phyloP scores from a whole-genome alignment of 35 echinoderm and acorn worm species.

The Strongylocentrotus purpuratus region DNA sequence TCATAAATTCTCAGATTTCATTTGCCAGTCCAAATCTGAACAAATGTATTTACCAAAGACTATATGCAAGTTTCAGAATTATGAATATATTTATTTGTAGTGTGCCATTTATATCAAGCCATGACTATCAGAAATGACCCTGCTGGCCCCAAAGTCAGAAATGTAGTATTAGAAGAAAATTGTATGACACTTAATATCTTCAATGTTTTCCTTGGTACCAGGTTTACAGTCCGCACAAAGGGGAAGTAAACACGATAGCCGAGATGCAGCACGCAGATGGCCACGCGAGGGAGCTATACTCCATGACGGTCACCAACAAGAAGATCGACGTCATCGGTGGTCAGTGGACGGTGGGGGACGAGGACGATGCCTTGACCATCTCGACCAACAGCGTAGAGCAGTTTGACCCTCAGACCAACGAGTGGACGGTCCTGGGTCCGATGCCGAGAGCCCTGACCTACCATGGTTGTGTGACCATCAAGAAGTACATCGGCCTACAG shows the following conservation, averaged over 20 bases:
- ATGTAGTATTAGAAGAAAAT: no score
- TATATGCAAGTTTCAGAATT: not conserved
- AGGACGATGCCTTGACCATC: slow-evolving; percentile 93
- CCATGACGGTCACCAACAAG: slow-evolving; percentile 87
- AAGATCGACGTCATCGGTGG: slow-evolving; percentile 96
- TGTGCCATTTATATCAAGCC: not conserved
- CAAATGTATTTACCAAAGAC: no score
- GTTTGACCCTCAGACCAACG: slow-evolving; percentile 90
- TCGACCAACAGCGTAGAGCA: slow-evolving; percentile 96
- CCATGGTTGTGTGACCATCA: slow-evolving; percentile 95
- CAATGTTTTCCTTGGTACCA: not conserved
- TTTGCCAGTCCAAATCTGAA: no score
- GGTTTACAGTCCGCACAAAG: slow-evolving; percentile 94
- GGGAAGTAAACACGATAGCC: slow-evolving; percentile 69
- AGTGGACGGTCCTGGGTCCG: slow-evolving; percentile 93
- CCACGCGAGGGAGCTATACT: slow-evolving; percentile 92
- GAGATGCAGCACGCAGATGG: slow-evolving; percentile 95
- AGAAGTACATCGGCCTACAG: slow-evolving; percentile 88
- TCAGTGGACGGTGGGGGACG: slow-evolving; percentile 88
- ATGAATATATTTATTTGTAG: not conserved
- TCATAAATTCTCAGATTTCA: no score
- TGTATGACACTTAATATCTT: not conserved
- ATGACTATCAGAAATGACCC: no score
- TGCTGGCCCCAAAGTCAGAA: no score
- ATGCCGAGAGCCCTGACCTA: slow-evolving; percentile 88